A percentile compares a stretch with the other conserved stretches of the same genome.
These are phyloP conservation scores for Rhea americana DNA, from an alignment of 2,113 vertebrate genomes.

Conservation along the genomic window DNA sequence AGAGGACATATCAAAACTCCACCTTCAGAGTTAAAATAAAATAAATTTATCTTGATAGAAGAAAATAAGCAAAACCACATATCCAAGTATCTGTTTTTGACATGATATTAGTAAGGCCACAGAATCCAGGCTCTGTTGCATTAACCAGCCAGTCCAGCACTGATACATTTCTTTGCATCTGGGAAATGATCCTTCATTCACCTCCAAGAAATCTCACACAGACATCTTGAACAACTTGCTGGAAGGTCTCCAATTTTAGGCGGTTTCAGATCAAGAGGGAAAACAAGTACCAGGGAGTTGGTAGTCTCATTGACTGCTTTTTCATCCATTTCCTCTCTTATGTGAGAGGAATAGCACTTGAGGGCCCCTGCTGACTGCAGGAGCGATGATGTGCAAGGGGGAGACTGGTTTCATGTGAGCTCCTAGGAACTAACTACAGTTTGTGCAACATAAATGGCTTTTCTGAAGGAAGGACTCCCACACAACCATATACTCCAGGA, in stretches of 20 bases:
- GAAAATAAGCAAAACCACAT: neutral
- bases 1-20: neutral
- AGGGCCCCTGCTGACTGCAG: conserved; percentile 19
- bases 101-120: neutral
- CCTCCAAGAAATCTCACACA: neutral
- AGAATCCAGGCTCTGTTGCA: neutral
- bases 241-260: neutral
- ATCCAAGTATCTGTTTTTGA: neutral
- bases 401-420: neutral
- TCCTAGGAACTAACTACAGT: neutral
- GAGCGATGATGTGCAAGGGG: neutral
- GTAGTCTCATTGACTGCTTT: neutral
- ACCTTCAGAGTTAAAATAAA: neutral
- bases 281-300: neutral
- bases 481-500: neutral
- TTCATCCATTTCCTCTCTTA: neutral
- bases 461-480: neutral
- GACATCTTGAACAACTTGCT: neutral
- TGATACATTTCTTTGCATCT: neutral
- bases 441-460: neutral
- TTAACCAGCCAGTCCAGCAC: neutral
- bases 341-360: neutral
- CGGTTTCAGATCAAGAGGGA: neutral
- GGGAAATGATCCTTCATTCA: neutral
- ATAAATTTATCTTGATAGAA: neutral